phyloP scores from a whole-genome alignment of 2,888 invertebrate species.

The Trachelus iudaicus region DNA sequence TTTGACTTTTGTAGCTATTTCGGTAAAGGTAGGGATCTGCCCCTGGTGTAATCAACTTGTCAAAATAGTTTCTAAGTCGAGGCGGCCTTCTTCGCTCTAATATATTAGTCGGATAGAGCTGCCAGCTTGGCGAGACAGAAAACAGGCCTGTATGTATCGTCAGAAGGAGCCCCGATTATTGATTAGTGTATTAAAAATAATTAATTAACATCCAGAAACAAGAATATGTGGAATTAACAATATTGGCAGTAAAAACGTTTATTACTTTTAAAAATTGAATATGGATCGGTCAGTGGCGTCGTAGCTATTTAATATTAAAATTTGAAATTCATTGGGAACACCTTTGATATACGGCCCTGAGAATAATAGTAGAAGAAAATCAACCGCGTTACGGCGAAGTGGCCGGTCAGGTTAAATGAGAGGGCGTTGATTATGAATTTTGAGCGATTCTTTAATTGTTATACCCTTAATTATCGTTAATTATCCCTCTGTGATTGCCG shows the following conservation, averaged over 20 bases:
- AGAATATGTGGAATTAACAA: neutral
- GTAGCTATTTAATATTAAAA: neutral
- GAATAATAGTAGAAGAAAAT: constrained; percentile 5
- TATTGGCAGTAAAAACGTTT: neutral
- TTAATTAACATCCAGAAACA: neutral
- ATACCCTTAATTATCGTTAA: constrained; percentile 47
- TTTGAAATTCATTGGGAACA: neutral
- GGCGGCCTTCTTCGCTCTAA: constrained; percentile 23
- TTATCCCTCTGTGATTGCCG: constrained; percentile 38
- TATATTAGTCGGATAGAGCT: constrained; percentile 30
- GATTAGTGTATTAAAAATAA: neutral
- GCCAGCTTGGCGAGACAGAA: constrained; percentile 8
- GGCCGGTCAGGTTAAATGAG: constrained; percentile 33
- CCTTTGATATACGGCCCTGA: constrained; percentile 19
- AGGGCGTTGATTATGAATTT: constrained; percentile 43
- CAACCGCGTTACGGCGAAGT: constrained; percentile 10
- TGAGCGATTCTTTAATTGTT: constrained; percentile 41
- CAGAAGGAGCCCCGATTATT: neutral
- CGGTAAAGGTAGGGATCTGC: constrained; percentile 16
- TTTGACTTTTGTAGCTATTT: constrained; percentile 30
- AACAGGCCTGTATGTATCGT: neutral
- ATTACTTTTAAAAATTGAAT: neutral
- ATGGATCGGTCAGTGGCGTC: neutral
- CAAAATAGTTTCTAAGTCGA: constrained; percentile 36
- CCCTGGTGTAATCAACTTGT: constrained; percentile 46